Evolutionary conservation across 2,113 vertebrate species (phyloP), one percentile per base, ranked within the genome.

Genomic region (Vanacampus margaritifer): DNA sequence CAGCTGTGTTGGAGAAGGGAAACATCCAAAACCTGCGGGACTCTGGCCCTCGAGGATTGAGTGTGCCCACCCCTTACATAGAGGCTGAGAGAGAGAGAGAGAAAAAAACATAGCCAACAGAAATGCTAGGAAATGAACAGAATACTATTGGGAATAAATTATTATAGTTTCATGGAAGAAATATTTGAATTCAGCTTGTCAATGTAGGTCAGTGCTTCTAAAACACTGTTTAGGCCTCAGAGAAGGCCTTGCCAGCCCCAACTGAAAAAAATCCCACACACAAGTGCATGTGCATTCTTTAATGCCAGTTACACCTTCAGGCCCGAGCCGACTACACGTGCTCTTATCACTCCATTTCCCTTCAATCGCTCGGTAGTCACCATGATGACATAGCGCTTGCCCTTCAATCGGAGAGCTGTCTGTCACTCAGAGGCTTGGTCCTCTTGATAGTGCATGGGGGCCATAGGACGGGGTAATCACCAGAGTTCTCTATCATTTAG

Each of bases 341-440:
- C 85, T 85, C 82, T 88, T 87, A 84, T 88, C 81, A 88, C 81
- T 86, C 78, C 64, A 82, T 91, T 89, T 87, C 80, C 54, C 84
- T 84, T 83, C 83, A 87, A 83, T 74, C 19, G 74, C 71, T 84
- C 71, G 64, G 71, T 64, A 82, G 78, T 87, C 82, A 84, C 79
- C 71, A 80, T 48, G 76, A 84, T 87, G 87, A 90, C 88, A 86
- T 7, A 72, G 48, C 57, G 41, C 59, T 86, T 89, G 84, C 79
- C 87, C 86, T 84, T 89, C 84, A 75, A 69, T 77, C 62, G 71
- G 73, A 82, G 69, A 74, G 76, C 80, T 84, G 80, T 79, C 86
- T 71, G 62, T 88, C 83, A 87, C 63, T 26, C 46, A 57, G 35
- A 79, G 45, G 67, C 61, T 71, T 71, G 63, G 24, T 79, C 75